These are phyloP conservation scores for Tokudaia tokunoshimensis DNA, from an alignment of 2,797 vertebrate species.

Conservation along the genomic window DNA sequence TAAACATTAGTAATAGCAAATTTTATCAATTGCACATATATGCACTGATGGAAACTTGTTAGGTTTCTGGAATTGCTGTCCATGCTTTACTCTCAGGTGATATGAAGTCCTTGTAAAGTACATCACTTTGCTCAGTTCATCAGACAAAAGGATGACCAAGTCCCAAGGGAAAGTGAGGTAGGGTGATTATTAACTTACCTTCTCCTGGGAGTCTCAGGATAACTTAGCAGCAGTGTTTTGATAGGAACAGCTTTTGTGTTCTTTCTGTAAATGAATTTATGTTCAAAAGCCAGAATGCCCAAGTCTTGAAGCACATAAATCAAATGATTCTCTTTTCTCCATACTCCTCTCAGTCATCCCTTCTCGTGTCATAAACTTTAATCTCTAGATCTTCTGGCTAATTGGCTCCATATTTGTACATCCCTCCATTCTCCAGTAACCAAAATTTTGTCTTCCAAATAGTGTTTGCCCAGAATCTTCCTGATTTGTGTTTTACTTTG, in stretches of 20 bases:
- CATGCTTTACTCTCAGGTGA: conserved; percentile 7
- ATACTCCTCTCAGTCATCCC: not conserved
- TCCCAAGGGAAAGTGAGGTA: not conserved
- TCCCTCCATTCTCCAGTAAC: conserved; percentile 18
- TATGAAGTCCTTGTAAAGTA: not conserved
- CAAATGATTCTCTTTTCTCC: conserved; percentile 24
- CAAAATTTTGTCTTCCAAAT: conserved; percentile 22
- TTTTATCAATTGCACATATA: not conserved
- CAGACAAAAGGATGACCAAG: not conserved
- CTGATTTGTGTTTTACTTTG: conserved; percentile 48
- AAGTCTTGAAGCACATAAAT: not conserved
- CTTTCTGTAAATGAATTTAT: not conserved
- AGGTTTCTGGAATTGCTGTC: not conserved
- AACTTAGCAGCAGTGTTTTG: not conserved
- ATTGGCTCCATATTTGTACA: not conserved
- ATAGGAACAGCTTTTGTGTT: not conserved
- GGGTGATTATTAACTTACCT: not conserved
- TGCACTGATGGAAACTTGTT: not conserved
- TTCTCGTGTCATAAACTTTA: not conserved
- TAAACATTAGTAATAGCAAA: conserved; percentile 25
- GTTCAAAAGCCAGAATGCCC: conserved; percentile 4
- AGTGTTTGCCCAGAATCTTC: not conserved
- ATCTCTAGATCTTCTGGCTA: not conserved
- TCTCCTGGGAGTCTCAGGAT: conserved; percentile 12
- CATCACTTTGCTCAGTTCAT: not conserved